phyloP scores from a whole-genome alignment of 1,140 invertebrate genomes.

The Drosophila lacertosa region DNA sequence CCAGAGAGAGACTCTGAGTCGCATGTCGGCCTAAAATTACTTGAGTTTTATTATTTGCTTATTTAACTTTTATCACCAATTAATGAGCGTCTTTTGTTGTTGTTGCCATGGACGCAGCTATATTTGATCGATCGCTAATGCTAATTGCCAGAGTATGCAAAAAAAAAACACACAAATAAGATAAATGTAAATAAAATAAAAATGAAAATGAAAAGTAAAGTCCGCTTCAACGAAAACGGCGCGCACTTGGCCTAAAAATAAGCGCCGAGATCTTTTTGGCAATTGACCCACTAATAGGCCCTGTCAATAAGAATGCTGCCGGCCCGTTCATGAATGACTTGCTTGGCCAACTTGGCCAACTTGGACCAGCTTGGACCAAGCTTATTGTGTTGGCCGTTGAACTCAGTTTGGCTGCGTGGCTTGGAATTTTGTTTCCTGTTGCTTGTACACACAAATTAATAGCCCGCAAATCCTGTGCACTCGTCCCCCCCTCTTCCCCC shows the following conservation, averaged over 20 bases:
- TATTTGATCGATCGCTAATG: conserved; percentile 67
- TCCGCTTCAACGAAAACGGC: conserved; percentile 9
- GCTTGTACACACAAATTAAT: conserved; percentile 75
- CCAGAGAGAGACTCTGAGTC: conserved; percentile 34
- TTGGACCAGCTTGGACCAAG: neutral
- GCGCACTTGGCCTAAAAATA: conserved; percentile 61
- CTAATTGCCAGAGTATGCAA: conserved; percentile 71
- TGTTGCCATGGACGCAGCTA: conserved; percentile 31
- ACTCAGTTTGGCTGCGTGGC: conserved; percentile 41
- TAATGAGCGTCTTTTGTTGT: conserved; percentile 43
- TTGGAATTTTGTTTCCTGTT: conserved; percentile 59
- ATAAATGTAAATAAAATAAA: conserved; percentile 38
- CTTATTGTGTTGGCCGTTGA: conserved; percentile 60
- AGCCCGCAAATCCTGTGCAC: conserved; percentile 80
- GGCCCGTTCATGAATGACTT: conserved; percentile 30
- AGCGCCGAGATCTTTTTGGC: conserved; percentile 39
- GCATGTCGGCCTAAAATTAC: conserved; percentile 51
- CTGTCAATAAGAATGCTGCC: conserved; percentile 62
- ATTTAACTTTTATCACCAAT: conserved; percentile 83
- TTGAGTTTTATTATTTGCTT: conserved; percentile 79
- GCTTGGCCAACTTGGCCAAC: conserved; percentile 5
- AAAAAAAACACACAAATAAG: conserved; percentile 19
- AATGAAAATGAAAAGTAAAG: conserved; percentile 37
- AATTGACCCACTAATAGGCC: conserved; percentile 78
- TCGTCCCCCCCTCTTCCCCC: conserved; percentile 1